phyloP scores from a whole-genome alignment of 2,888 invertebrate species.

The Aporophyla lueneburgensis region DNA sequence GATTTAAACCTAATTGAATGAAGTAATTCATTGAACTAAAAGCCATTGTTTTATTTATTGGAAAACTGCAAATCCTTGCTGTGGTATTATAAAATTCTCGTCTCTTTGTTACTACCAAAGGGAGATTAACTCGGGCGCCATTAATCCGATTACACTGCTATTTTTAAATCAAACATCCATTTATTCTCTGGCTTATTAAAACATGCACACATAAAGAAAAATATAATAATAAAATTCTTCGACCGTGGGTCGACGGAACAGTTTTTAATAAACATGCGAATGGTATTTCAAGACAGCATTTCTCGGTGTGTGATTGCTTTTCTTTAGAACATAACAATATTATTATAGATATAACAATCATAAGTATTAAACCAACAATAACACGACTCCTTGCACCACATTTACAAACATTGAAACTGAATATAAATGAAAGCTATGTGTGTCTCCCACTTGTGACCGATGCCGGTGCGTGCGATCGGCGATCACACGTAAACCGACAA shows the following conservation, averaged over 20 bases:
- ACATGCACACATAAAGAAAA: not conserved
- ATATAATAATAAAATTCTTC: conserved; percentile 2
- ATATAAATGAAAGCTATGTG: not conserved
- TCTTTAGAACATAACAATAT: conserved; percentile 11
- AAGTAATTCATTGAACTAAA: not conserved
- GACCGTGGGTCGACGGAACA: not conserved
- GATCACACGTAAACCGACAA: not conserved
- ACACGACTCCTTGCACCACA: not conserved
- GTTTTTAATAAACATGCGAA: conserved; percentile 19
- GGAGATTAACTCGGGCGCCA: not conserved
- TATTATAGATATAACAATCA: not conserved
- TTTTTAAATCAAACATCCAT: not conserved
- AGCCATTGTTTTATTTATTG: not conserved
- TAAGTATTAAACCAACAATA: conserved; percentile 7
- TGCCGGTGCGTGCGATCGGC: not conserved
- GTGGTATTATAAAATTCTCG: not conserved
- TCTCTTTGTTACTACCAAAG: not conserved
- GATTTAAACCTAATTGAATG: too few relatives aligned
- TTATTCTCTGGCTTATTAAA: not conserved
- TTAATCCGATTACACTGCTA: not conserved
- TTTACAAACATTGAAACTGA: conserved; percentile 26
- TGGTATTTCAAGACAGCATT: conserved; percentile 10
- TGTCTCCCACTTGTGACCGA: not conserved
- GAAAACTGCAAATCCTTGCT: too few relatives aligned
- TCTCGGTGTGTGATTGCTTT: not conserved